Percentiles rank a stretch among this genome's conserved stretches.
Conservation (phyloP, 2,888 invertebrate species). For the Ormyrus rosae region DNA sequence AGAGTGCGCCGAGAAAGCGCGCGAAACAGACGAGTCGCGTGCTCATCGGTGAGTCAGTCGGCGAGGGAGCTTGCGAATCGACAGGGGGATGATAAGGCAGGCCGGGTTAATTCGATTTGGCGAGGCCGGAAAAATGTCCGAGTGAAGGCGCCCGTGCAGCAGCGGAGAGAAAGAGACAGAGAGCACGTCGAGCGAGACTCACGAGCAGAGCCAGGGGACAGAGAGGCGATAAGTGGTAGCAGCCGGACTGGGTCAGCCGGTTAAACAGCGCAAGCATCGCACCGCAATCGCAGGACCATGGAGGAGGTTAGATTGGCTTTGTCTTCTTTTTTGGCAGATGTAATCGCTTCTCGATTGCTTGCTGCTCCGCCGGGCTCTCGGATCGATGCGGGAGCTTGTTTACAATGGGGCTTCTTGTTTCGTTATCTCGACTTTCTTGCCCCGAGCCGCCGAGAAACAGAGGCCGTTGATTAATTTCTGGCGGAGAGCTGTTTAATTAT, state of each 20-base stretch:
- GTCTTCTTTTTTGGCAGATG: no score
- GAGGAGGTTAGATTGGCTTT: no score
- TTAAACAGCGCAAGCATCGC: neutral
- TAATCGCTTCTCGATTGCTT: no score
- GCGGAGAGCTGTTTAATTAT: no score
- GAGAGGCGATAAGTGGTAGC: conserved; percentile 19
- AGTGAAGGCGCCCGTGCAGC: conserved; percentile 13
- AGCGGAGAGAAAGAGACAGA: conserved; percentile 35
- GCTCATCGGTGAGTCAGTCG: neutral
- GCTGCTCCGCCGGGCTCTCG: no score
- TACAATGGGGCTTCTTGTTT: no score
- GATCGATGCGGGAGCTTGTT: no score
- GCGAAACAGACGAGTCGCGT: conserved; percentile 10
- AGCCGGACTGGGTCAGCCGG: conserved; percentile 44
- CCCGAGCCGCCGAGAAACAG: no score
- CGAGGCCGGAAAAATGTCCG: conserved; percentile 66
- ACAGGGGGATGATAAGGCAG: neutral
- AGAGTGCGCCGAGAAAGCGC: conserved; percentile 56
- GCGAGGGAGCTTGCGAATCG: neutral
- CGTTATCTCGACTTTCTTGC: no score
- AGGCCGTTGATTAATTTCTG: no score
- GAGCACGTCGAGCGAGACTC: neutral
- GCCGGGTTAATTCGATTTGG: conserved; percentile 62
- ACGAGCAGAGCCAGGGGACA: neutral
- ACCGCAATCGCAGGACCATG: neutral